These are phyloP conservation scores for Brenthis ino DNA, from an alignment of 2,888 invertebrate genomes.

Conservation along the genomic window DNA sequence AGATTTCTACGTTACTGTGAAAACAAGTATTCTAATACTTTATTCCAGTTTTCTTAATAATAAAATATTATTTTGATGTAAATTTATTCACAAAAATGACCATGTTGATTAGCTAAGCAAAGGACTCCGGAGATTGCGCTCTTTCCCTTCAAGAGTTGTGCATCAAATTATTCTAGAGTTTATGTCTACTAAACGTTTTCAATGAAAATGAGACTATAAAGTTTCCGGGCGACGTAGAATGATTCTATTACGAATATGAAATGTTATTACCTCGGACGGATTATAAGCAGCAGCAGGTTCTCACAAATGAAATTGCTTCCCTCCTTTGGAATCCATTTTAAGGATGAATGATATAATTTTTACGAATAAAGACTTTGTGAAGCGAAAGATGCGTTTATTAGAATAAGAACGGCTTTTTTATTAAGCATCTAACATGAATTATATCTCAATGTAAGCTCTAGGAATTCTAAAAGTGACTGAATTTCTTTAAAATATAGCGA, in stretches of 20 bases:
- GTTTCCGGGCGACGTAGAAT: constrained; percentile 79
- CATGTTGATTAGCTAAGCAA: constrained; percentile 59
- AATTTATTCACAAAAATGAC: constrained; percentile 52
- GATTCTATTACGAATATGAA: constrained; percentile 83
- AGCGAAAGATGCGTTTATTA: constrained; percentile 63
- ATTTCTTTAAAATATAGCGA: too few relatives aligned
- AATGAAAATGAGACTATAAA: constrained; percentile 82
- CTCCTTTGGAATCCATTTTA: constrained; percentile 81
- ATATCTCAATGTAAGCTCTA: too few relatives aligned
- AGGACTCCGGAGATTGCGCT: constrained; percentile 71
- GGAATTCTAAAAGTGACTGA: too few relatives aligned
- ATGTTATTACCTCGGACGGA: constrained; percentile 82
- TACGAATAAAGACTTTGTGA: constrained; percentile 77
- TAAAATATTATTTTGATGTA: constrained; percentile 51
- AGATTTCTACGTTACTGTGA: too few relatives aligned
- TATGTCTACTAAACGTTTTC: constrained; percentile 80
- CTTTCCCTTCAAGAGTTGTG: constrained; percentile 59
- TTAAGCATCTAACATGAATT: constrained; percentile 27
- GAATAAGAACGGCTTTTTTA: constrained; percentile 38
- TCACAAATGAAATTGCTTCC: constrained; percentile 81
- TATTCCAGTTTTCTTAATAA: not conserved
- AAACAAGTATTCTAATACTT: too few relatives aligned
- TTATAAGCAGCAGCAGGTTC: constrained; percentile 81
- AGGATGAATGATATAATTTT: constrained; percentile 80
- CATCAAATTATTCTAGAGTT: constrained; percentile 78